Percentiles rank a stretch among this genome's conserved stretches.
Conservation (phyloP, 2,797 vertebrate species). For the Hirundo rustica region DNA sequence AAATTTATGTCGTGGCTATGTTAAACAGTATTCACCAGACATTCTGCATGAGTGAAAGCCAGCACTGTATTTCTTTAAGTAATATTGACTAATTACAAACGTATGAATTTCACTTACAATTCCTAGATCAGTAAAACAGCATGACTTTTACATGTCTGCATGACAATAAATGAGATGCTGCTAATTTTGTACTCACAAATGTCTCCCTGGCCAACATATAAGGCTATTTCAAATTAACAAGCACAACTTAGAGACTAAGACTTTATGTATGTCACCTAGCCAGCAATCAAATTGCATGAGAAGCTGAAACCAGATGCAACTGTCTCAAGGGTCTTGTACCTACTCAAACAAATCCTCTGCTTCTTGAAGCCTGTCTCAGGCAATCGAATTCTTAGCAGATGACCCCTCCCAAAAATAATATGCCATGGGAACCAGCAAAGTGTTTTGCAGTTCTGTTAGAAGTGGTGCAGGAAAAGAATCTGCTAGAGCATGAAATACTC, state of each 20-base stretch:
- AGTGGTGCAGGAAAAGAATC: neutral
- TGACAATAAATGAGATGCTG: neutral
- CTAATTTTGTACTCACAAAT: neutral
- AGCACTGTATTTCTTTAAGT: neutral
- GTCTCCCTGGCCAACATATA: neutral
- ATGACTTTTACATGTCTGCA: neutral
- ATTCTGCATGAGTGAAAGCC: neutral
- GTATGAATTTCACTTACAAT: neutral
- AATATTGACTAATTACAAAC: neutral
- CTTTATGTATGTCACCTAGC: neutral
- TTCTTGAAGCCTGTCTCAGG: neutral
- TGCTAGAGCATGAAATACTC: neutral
- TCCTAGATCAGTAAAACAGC: neutral
- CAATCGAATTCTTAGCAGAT: neutral
- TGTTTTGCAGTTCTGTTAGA: neutral
- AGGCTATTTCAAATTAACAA: neutral
- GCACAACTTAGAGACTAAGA: neutral
- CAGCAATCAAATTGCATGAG: neutral
- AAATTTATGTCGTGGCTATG: neutral
- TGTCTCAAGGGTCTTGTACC: neutral
- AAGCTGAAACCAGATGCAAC: neutral
- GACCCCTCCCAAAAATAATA: neutral
- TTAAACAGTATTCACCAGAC: neutral
- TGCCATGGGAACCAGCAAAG: neutral
- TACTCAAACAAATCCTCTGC: neutral